phyloP scores from a whole-genome alignment of 2,797 vertebrate species.

The Parambassis ranga region DNA sequence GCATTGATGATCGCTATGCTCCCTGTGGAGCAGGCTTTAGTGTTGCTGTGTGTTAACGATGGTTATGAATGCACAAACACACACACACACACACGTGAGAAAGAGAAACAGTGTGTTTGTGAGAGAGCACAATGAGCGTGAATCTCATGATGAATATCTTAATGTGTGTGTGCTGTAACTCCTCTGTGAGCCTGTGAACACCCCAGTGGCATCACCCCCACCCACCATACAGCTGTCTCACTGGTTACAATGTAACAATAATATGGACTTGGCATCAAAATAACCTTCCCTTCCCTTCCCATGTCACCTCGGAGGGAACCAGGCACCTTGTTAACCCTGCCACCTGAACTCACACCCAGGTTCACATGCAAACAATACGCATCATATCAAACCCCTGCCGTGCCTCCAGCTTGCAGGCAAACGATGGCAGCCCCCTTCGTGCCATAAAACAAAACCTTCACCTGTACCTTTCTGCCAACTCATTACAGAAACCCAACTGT shows the following conservation, averaged over 20 bases:
- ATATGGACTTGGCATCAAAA: conserved; percentile 69
- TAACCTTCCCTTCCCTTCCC: conserved; percentile 54
- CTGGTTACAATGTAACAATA: conserved; percentile 75
- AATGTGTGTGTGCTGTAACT: conserved; percentile 35
- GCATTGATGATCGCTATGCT: conserved; percentile 34
- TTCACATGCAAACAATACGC: conserved; percentile 54
- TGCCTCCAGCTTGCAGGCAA: conserved; percentile 6
- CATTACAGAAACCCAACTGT: background rate
- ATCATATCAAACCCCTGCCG: conserved; percentile 16
- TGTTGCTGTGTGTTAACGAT: conserved; percentile 39
- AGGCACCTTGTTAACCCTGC: conserved; percentile 71
- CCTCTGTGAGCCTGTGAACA: conserved; percentile 53
- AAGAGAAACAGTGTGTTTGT: conserved; percentile 16
- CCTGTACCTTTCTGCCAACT: background rate
- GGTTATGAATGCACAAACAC: background rate
- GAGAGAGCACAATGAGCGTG: conserved; percentile 27
- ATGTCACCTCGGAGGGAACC: conserved; percentile 61
- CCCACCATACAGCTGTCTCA: conserved; percentile 69
- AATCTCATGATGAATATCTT: conserved; percentile 47
- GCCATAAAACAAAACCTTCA: conserved; percentile 22
- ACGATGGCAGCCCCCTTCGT: background rate
- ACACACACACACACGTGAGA: conserved; percentile 10
- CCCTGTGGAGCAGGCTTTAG: conserved; percentile 47
- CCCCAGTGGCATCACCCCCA: conserved; percentile 64
- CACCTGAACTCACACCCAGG: conserved; percentile 72